A percentile compares a stretch with the other conserved stretches of the same genome.
These are phyloP conservation scores for Parotia lawesii DNA, from an alignment of 2,113 vertebrate genomes.

Conservation along the genomic window DNA sequence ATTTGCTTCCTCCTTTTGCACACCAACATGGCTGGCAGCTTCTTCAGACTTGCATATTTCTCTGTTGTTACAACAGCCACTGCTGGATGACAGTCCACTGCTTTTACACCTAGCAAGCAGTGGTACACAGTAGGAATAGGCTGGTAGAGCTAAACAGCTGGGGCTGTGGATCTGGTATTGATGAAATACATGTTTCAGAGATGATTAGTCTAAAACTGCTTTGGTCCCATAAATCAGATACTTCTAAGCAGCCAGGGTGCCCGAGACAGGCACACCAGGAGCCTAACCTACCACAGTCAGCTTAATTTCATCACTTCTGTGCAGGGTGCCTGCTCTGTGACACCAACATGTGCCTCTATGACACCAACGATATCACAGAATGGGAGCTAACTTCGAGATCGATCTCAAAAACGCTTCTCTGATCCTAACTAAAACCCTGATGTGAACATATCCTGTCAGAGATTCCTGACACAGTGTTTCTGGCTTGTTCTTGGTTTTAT, in stretches of 20 bases:
- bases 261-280: neutral
- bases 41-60: neutral
- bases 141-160: neutral
- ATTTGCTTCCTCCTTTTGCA: neutral
- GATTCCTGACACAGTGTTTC: neutral
- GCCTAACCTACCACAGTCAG: neutral
- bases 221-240: neutral
- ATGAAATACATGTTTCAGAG: neutral
- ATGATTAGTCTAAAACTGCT: neutral
- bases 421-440: neutral
- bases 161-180: neutral
- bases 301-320: neutral
- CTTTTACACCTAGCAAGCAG: neutral
- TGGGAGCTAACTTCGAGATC: neutral
- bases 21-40: neutral
- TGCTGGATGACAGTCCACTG: neutral
- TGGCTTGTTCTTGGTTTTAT: neutral
- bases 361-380: neutral
- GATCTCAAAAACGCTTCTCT: neutral
- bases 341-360: fast-evolving
- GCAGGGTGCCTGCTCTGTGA: fast-evolving
- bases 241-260: neutral
- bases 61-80: neutral
- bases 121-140: neutral
- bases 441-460: neutral